phyloP scores from a whole-genome alignment of 2,113 vertebrate species.

The Paramormyrops kingsleyae region DNA sequence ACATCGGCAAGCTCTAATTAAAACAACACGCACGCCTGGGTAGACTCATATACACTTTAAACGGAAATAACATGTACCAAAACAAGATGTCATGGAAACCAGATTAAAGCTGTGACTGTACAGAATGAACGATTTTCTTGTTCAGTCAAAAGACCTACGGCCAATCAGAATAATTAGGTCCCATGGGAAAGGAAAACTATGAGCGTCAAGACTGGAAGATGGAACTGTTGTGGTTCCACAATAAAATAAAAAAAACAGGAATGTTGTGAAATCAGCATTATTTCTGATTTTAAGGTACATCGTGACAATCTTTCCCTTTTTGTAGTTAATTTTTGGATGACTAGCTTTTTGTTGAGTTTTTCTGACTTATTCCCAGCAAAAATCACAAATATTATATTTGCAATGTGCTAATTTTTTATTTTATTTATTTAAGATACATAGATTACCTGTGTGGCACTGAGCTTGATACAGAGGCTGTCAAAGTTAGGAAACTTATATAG shows the following conservation, averaged over 20 bases:
- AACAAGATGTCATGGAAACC: slow-evolving; percentile 10
- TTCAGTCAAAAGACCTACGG: slow-evolving; percentile 41
- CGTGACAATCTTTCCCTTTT: slow-evolving; percentile 17
- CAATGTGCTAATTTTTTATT: background rate
- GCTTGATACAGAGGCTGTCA: background rate
- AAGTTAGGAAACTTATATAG: background rate
- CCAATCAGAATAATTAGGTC: slow-evolving; percentile 58
- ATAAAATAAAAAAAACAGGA: slow-evolving; percentile 22
- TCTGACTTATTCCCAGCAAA: background rate
- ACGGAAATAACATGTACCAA: background rate
- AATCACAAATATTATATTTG: background rate
- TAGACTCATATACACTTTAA: background rate
- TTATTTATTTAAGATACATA: background rate
- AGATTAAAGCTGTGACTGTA: background rate
- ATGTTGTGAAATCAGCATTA: background rate
- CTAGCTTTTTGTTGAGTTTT: background rate
- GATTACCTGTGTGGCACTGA: background rate
- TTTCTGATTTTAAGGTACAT: slow-evolving; percentile 25
- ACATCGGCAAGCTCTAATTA: background rate
- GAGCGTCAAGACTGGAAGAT: slow-evolving; percentile 35
- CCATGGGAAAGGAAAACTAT: slow-evolving; percentile 45
- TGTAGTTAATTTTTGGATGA: background rate
- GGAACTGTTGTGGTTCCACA: slow-evolving; percentile 31
- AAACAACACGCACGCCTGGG: background rate
- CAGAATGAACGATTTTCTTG: slow-evolving; percentile 14